Evolutionary conservation across 1,140 invertebrate genomes (phyloP).

Genomic region (Amphibalanus amphitrite): DNA sequence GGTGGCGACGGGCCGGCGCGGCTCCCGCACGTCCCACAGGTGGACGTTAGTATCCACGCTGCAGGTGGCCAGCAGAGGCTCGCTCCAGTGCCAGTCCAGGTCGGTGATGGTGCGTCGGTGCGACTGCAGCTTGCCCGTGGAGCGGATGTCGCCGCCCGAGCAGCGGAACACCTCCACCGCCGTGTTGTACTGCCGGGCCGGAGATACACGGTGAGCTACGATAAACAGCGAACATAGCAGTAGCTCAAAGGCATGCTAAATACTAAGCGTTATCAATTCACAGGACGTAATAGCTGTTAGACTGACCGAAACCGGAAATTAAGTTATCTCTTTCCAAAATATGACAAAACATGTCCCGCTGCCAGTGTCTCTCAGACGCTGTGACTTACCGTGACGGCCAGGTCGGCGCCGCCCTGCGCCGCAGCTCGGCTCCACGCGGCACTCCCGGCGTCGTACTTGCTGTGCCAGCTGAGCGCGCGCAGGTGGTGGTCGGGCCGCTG

Average conservation of each 20-base stretch:
- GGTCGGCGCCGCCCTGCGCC: not conserved
- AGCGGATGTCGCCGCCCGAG: not conserved
- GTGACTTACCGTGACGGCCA: not conserved
- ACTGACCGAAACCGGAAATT: too few species aligned
- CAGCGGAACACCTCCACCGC: not conserved
- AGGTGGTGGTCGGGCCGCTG: not conserved
- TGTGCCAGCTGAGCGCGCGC: not conserved
- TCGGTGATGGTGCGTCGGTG: slow-evolving; percentile 81
- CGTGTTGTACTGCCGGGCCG: too few species aligned
- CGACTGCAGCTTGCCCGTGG: slow-evolving; percentile 41
- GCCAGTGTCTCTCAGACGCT: not conserved
- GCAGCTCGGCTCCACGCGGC: not conserved
- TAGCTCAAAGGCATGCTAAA: too few species aligned
- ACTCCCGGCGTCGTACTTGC: not conserved
- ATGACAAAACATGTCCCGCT: not conserved
- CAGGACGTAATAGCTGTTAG: too few species aligned
- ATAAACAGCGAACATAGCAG: too few species aligned
- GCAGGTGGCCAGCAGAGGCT: slow-evolving; percentile 75
- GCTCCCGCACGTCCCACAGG: slow-evolving; percentile 79
- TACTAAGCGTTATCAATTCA: too few species aligned
- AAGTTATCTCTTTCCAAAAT: too few species aligned
- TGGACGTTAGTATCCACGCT: slow-evolving; percentile 86
- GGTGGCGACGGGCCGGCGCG: slow-evolving; percentile 56
- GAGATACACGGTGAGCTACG: too few species aligned
- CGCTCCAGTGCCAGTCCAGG: slow-evolving; percentile 78